These are phyloP conservation scores for Seira ritae DNA, from an alignment of 2,888 invertebrate genomes.

Conservation along the genomic window DNA sequence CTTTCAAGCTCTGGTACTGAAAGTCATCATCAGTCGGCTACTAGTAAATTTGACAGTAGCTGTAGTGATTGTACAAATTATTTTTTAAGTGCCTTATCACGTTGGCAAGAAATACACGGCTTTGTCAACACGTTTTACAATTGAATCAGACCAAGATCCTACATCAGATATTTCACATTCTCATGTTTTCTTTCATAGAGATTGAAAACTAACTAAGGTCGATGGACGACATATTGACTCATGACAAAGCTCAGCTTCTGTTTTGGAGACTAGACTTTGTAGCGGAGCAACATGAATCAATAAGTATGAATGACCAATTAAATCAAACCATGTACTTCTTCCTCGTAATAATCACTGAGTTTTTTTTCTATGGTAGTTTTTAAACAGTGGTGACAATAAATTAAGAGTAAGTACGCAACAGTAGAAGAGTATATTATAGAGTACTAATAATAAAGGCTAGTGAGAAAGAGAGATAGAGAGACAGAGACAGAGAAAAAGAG, in stretches of 20 bases:
- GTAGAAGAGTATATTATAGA: slow-evolving; percentile 31
- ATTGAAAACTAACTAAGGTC: too few species aligned
- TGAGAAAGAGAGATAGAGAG: slow-evolving; percentile 61
- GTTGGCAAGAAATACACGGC: not conserved
- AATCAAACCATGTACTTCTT: slow-evolving; percentile 10
- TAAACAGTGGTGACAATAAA: slow-evolving; percentile 54
- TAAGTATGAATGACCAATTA: not conserved
- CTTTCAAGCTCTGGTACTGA: slow-evolving; percentile 57
- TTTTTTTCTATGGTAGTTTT: slow-evolving; percentile 31
- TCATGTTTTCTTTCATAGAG: too few species aligned
- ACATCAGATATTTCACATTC: too few species aligned
- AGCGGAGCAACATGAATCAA: too few species aligned
- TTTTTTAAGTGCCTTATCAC: not conserved
- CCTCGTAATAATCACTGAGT: slow-evolving; percentile 37
- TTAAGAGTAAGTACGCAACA: slow-evolving; percentile 59
- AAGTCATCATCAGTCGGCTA: slow-evolving; percentile 66
- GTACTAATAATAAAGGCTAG: slow-evolving; percentile 45
- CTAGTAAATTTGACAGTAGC: slow-evolving; percentile 58
- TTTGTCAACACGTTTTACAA: too few species aligned
- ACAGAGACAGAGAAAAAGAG: slow-evolving; percentile 54
- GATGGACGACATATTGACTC: too few species aligned
- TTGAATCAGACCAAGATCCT: too few species aligned
- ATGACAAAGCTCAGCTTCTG: too few species aligned
- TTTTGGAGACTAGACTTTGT: too few species aligned
- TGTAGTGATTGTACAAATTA: slow-evolving; percentile 44